A percentile compares a stretch with the other conserved stretches of the same genome.
These are phyloP conservation scores for Phaedon cochleariae DNA, from an alignment of 2,888 invertebrate genomes.

Conservation along the genomic window DNA sequence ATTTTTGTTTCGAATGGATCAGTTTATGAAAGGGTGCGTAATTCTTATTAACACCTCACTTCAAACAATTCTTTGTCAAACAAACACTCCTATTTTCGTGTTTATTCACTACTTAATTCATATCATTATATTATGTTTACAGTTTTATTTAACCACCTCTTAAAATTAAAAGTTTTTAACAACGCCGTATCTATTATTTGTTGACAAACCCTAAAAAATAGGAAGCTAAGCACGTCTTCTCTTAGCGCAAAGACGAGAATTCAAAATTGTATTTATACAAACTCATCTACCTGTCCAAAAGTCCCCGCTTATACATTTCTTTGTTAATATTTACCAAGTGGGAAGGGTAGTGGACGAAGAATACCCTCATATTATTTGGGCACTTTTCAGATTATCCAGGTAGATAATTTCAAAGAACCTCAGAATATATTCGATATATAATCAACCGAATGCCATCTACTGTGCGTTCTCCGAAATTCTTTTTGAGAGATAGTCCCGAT, in stretches of 20 bases:
- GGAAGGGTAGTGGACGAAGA: slow-evolving; percentile 6
- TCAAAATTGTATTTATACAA: slow-evolving; percentile 1
- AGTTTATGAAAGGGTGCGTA: not conserved
- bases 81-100: slow-evolving; percentile 35
- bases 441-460: not conserved
- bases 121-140: slow-evolving; percentile 29
- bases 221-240: slow-evolving; percentile 29
- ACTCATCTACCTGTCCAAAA: slow-evolving; percentile 18
- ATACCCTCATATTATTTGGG: slow-evolving; percentile 2
- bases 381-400: slow-evolving; percentile 16
- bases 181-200: slow-evolving; percentile 23
- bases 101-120: slow-evolving; percentile 39
- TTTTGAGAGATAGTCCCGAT: not conserved
- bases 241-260: slow-evolving; percentile 12
- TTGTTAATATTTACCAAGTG: slow-evolving; percentile 22
- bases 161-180: slow-evolving; percentile 34
- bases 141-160: slow-evolving; percentile 19
- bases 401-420: slow-evolving; percentile 9
- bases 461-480: not conserved
- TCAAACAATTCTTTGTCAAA: slow-evolving; percentile 29
- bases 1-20: not conserved
- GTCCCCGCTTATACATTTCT: slow-evolving; percentile 8
- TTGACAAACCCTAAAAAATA: slow-evolving; percentile 33
- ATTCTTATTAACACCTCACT: slow-evolving; percentile 4
- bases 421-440: not conserved